Percentiles rank a stretch among this genome's conserved stretches.
These are phyloP conservation scores for Brachionus calyciflorus DNA, from an alignment of 1,140 invertebrate species.

Conservation along the genomic window DNA sequence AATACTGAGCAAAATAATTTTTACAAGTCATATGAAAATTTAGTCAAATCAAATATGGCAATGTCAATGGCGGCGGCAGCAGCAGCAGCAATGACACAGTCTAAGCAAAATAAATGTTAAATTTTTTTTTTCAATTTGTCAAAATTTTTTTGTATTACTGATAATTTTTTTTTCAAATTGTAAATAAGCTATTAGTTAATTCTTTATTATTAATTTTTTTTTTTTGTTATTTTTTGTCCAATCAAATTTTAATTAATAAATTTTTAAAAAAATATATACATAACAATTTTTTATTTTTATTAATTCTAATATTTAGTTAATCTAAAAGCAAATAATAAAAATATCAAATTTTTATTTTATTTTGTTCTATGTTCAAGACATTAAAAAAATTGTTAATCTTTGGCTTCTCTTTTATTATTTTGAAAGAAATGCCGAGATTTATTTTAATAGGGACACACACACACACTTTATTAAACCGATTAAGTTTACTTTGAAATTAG, in stretches of 20 bases:
- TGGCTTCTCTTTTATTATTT: background rate
- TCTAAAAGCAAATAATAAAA: background rate
- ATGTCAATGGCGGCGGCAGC: background rate
- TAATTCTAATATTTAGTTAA: too few relatives aligned
- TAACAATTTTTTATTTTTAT: too few relatives aligned
- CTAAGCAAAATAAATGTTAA: constrained; percentile 20
- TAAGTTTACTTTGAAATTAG: too few relatives aligned
- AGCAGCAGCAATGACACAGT: background rate
- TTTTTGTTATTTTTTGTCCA: constrained; percentile 36
- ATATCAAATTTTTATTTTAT: too few relatives aligned
- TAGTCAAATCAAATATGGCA: background rate
- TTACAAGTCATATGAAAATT: background rate
- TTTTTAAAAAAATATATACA: too few relatives aligned
- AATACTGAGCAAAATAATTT: background rate
- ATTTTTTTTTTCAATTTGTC: background rate
- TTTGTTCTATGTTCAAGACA: background rate
- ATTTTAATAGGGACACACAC: too few relatives aligned
- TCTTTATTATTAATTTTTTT: too few relatives aligned
- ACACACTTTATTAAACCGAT: background rate
- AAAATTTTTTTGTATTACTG: background rate
- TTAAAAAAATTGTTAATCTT: background rate
- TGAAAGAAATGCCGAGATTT: background rate
- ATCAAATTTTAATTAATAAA: background rate
- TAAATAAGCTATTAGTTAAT: background rate
- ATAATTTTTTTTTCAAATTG: background rate